These are phyloP conservation scores for Solea solea DNA, from an alignment of 2,113 vertebrate genomes.

Conservation along the genomic window DNA sequence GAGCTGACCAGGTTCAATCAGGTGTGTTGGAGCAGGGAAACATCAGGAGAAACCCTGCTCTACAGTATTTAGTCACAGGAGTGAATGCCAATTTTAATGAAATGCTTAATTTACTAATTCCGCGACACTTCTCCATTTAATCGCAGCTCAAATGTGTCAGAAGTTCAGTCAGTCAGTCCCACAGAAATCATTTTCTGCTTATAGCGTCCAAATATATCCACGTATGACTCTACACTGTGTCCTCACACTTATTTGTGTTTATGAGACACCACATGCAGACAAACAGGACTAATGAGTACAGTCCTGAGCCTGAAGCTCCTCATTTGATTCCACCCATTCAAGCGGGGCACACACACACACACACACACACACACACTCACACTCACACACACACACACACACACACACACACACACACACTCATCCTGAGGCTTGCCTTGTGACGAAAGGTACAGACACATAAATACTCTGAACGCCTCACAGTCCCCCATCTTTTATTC, in stretches of 20 bases:
- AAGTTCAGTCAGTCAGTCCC: background rate
- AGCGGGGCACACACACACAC: conserved; percentile 8
- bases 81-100: too few relatives aligned
- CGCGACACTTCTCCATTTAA: too few relatives aligned
- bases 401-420: conserved; percentile 22
- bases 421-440: conserved; percentile 23
- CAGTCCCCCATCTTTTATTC: conserved; percentile 71
- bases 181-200: background rate
- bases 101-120: too few relatives aligned
- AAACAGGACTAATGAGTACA: conserved; percentile 38
- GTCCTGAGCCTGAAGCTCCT: conserved; percentile 34
- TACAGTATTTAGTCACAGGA: too few relatives aligned
- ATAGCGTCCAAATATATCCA: background rate
- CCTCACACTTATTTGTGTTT: conserved; percentile 8
- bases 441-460: conserved; percentile 35
- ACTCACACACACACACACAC: conserved; percentile 14
- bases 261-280: conserved; percentile 7
- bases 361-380: conserved; percentile 34
- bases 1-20: too few relatives aligned
- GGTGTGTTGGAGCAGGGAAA: too few relatives aligned
- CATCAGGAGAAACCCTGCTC: too few relatives aligned
- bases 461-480: conserved; percentile 60
- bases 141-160: background rate
- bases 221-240: conserved; percentile 3
- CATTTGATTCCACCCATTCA: conserved; percentile 45